phyloP scores from a whole-genome alignment of 2,797 vertebrate species.

The Smutsia temminckii region DNA sequence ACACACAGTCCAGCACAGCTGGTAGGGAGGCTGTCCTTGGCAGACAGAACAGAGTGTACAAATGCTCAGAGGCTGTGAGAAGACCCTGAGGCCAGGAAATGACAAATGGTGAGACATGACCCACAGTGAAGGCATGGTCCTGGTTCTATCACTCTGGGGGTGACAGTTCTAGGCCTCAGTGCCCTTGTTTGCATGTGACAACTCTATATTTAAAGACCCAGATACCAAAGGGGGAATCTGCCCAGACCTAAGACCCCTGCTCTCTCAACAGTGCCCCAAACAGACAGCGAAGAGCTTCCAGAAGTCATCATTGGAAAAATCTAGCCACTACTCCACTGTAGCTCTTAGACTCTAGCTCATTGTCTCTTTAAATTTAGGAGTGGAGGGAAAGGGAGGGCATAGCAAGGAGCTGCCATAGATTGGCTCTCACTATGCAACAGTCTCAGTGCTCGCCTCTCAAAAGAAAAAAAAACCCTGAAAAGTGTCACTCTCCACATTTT shows the following conservation, averaged over 20 bases:
- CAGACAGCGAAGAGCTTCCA: neutral
- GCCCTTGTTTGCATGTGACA: neutral
- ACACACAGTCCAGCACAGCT: neutral
- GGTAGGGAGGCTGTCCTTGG: neutral
- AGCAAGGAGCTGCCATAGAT: neutral
- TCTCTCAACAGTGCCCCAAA: neutral
- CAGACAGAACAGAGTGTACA: neutral
- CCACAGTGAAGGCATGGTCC: neutral
- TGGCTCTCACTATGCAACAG: neutral
- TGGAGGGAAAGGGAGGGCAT: accelerated
- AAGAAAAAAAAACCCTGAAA: neutral
- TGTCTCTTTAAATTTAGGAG: neutral
- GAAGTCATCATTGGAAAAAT: too few relatives aligned
- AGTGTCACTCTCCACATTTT: neutral
- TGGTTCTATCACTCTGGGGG: neutral
- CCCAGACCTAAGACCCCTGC: neutral
- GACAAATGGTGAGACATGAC: neutral
- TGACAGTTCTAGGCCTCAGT: neutral
- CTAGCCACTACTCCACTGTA: neutral
- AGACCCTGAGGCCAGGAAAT: neutral
- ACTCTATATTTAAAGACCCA: neutral
- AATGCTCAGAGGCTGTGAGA: neutral
- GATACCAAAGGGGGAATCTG: neutral
- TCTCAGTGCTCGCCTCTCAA: neutral
- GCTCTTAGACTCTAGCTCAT: neutral